A percentile compares a stretch with the other conserved stretches of the same genome.
These are phyloP conservation scores for Cossypha polioptera DNA, from an alignment of 2,797 vertebrate species.

Conservation along the genomic window DNA sequence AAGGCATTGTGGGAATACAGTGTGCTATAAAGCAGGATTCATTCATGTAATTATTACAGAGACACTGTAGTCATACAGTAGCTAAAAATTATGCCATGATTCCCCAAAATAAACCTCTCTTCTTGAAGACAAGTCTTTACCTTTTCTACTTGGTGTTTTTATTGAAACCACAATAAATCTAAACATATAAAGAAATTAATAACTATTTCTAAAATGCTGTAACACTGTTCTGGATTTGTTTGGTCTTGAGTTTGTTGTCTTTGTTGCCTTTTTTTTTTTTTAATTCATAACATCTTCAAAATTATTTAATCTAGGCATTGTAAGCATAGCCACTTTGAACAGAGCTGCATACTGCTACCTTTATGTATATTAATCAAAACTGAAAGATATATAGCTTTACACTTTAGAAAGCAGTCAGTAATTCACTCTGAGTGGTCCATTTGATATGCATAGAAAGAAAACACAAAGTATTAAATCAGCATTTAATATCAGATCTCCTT, in stretches of 20 bases:
- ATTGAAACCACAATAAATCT: not conserved
- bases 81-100: not conserved
- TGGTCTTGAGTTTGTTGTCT: not conserved
- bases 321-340: not conserved
- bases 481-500: not conserved
- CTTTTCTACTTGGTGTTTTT: not conserved
- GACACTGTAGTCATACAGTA: not conserved
- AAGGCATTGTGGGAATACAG: not conserved
- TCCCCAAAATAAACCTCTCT: not conserved
- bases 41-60: constrained; percentile 8
- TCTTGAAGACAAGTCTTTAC: not conserved
- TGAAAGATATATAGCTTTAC: not conserved
- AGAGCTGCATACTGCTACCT: not conserved
- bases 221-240: not conserved
- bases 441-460: not conserved
- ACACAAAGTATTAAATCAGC: constrained; percentile 5
- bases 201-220: not conserved
- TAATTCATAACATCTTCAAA: not conserved
- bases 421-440: not conserved
- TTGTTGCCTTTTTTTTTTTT: not conserved
- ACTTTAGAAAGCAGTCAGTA: constrained; percentile 4
- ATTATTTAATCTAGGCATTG: not conserved
- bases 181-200: not conserved
- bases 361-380: not conserved
- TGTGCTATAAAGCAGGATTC: not conserved